Percentiles rank a stretch among this genome's conserved stretches.
These are phyloP conservation scores for Lichenostomus cassidix DNA, from an alignment of 2,113 vertebrate genomes.

Conservation along the genomic window DNA sequence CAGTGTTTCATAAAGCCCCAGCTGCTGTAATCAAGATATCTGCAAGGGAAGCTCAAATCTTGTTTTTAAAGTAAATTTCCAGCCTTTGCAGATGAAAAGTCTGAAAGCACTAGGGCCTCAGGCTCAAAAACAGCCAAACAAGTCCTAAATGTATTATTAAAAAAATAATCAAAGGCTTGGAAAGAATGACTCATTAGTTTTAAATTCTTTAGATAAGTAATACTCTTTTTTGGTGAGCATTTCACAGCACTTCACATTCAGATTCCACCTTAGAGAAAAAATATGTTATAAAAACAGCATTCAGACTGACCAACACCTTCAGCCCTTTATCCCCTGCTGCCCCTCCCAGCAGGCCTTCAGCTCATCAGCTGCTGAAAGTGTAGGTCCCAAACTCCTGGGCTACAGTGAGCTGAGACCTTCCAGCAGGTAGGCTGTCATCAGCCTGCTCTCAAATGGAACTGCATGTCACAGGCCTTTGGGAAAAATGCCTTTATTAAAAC, in stretches of 20 bases:
- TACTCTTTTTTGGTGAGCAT: background rate
- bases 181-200: constrained; percentile 31
- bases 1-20: constrained; percentile 33
- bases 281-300: background rate
- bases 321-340: background rate
- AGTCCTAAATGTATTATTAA: constrained; percentile 10
- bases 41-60: constrained; percentile 44
- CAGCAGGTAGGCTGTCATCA: background rate
- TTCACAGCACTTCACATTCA: background rate
- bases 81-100: constrained; percentile 30
- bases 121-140: constrained; percentile 22
- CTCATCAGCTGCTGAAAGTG: background rate
- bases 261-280: background rate
- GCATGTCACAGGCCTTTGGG: background rate
- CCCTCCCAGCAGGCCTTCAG: background rate
- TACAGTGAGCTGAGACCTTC: background rate
- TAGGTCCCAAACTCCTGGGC: background rate
- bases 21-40: constrained; percentile 45
- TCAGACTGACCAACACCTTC: background rate
- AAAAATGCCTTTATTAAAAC: background rate
- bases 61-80: constrained; percentile 43
- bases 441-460: background rate
- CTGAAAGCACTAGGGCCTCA: background rate
- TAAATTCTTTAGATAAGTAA: background rate
- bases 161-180: constrained; percentile 6